phyloP scores from a whole-genome alignment of 2,797 vertebrate species.

The Pachyuromys duprasi region DNA sequence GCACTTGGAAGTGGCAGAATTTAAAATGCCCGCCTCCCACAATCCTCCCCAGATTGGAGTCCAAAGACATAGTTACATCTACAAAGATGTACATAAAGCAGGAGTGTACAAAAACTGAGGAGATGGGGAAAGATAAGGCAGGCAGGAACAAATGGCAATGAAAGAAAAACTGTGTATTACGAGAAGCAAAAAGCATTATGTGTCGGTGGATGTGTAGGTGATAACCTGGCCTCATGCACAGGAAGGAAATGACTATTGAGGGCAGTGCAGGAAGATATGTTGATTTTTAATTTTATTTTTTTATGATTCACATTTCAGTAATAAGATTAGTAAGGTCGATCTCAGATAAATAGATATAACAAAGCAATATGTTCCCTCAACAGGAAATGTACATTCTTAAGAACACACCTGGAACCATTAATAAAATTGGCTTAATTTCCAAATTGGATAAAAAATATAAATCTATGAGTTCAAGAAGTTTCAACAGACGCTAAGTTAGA shows the following conservation, averaged over 20 bases:
- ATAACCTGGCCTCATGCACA: not conserved
- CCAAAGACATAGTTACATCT: not conserved
- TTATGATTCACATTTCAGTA: not conserved
- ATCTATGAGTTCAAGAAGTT: conserved; percentile 25
- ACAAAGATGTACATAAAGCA: not conserved
- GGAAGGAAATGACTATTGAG: not conserved
- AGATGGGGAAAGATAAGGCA: not conserved
- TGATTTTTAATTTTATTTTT: not conserved
- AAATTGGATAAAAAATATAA: conserved; percentile 44
- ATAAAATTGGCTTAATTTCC: conserved; percentile 46
- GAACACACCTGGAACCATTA: not conserved
- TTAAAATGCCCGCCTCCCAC: not conserved
- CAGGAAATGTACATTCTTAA: conserved; percentile 38
- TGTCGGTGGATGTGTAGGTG: not conserved
- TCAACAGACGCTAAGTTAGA: not conserved
- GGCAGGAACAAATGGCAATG: not conserved
- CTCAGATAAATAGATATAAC: conserved; percentile 2
- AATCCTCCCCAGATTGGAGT: not conserved
- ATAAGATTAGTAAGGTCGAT: not conserved
- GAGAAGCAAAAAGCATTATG: not conserved
- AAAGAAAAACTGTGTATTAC: not conserved
- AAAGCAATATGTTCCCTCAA: conserved; percentile 20
- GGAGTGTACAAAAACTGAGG: not conserved
- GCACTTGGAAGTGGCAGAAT: not conserved
- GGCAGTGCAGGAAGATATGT: not conserved